Conservation (phyloP, 1,140 invertebrate genomes). For the Elymnias hypermnestra region DNA sequence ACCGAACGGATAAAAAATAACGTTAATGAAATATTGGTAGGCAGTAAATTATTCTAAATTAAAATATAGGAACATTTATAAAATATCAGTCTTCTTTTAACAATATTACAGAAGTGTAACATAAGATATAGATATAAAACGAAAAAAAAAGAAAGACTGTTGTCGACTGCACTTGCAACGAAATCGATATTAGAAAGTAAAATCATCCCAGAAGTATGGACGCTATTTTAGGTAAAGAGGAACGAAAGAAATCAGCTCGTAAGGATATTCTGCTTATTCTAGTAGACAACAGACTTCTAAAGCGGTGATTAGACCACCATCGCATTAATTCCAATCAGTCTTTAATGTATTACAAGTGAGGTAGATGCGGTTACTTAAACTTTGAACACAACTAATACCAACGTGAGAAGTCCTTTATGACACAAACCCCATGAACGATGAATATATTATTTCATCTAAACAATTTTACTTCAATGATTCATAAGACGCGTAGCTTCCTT, state of each 20-base stretch:
- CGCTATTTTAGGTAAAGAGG: conserved; percentile 30
- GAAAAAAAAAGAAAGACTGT: conserved; percentile 42
- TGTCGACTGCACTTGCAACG: conserved; percentile 20
- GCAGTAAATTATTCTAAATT: conserved; percentile 74
- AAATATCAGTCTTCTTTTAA: conserved; percentile 73
- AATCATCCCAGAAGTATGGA: conserved; percentile 26
- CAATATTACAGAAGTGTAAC: conserved; percentile 68
- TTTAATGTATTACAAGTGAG: conserved; percentile 63
- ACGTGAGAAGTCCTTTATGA: conserved; percentile 22
- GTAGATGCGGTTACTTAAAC: conserved; percentile 57
- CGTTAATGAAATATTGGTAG: conserved; percentile 56
- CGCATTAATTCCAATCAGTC: conserved; percentile 60
- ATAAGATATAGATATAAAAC: conserved; percentile 55
- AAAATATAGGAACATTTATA: conserved; percentile 76
- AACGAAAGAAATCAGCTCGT: conserved; percentile 15
- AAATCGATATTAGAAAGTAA: conserved; percentile 15
- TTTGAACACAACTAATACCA: conserved; percentile 46
- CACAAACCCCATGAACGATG: conserved; percentile 1
- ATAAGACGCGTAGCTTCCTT: too few relatives aligned
- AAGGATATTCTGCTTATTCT: conserved; percentile 39
- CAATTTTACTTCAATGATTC: too few relatives aligned
- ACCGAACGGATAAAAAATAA: conserved; percentile 62
- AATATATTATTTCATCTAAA: too few relatives aligned
- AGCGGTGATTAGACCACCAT: conserved; percentile 66
- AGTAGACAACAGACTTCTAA: conserved; percentile 69